Conservation (phyloP, 2,113 vertebrate species). For the Muscicapa adusta region DNA sequence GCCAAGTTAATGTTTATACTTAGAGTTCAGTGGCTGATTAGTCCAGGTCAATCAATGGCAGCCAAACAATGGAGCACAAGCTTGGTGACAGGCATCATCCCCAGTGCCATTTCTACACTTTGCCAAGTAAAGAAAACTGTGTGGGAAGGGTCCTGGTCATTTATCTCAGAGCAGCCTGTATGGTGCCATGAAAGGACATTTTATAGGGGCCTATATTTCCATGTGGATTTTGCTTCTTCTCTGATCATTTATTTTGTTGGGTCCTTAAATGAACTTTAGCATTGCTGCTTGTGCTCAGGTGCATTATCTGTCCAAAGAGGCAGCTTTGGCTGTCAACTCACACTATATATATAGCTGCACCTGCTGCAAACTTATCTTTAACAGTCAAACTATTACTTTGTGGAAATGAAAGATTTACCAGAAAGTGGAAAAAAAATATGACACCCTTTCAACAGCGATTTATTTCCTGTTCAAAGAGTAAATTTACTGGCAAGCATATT, state of each 20-base stretch:
- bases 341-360: neutral
- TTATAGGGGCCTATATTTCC: fast-evolving
- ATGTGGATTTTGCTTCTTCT: neutral
- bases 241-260: neutral
- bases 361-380: neutral
- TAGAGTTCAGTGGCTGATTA: neutral
- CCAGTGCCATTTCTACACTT: neutral
- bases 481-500: neutral
- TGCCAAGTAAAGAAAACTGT: neutral
- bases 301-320: neutral
- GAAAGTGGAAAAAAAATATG: neutral
- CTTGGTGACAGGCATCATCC: neutral
- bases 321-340: neutral
- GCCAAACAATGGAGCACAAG: neutral
- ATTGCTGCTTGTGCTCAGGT: neutral
- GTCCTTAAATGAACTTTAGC: neutral
- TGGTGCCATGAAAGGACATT: neutral
- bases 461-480: neutral
- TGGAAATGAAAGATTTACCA: neutral
- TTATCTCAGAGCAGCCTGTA: neutral
- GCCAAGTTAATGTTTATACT: neutral
- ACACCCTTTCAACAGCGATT: neutral
- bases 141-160: neutral
- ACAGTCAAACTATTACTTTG: neutral
- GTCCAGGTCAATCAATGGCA: neutral